Percentiles rank a stretch among this genome's conserved stretches.
Conservation (phyloP, 2,888 invertebrate species). For the Rotaria sp. region DNA sequence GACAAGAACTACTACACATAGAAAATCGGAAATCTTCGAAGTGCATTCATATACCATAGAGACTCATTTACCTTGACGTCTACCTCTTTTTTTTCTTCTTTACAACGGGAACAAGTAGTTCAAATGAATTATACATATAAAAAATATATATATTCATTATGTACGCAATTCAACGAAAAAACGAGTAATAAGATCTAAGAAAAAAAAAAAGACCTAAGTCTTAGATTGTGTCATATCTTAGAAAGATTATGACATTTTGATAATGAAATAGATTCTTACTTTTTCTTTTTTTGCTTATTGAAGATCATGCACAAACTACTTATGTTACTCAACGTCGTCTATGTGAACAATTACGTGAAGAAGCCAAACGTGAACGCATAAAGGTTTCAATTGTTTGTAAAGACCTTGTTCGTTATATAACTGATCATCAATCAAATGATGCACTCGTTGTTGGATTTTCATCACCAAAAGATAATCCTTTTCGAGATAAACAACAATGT, state of each 20-base stretch:
- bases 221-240: too few species aligned
- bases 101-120: background rate
- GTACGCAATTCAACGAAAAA: too few species aligned
- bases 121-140: background rate
- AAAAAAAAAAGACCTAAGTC: too few species aligned
- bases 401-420: background rate
- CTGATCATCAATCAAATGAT: slow-evolving; percentile 15
- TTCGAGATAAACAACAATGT: slow-evolving; percentile 1
- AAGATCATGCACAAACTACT: background rate
- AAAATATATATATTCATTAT: too few species aligned
- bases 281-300: background rate
- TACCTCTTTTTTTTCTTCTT: background rate
- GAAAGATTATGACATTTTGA: too few species aligned
- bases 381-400: slow-evolving; percentile 24
- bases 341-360: background rate
- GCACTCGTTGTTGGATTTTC: background rate
- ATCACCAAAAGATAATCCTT: slow-evolving; percentile 21
- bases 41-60: background rate
- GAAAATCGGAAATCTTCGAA: too few species aligned
- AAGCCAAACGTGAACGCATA: background rate
- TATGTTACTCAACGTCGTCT: background rate
- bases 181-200: too few species aligned
- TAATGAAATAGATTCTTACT: background rate
- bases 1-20: background rate
- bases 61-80: background rate